These are phyloP conservation scores for Rhagoletis zephyria DNA, from an alignment of 1,140 invertebrate genomes.

Conservation along the genomic window DNA sequence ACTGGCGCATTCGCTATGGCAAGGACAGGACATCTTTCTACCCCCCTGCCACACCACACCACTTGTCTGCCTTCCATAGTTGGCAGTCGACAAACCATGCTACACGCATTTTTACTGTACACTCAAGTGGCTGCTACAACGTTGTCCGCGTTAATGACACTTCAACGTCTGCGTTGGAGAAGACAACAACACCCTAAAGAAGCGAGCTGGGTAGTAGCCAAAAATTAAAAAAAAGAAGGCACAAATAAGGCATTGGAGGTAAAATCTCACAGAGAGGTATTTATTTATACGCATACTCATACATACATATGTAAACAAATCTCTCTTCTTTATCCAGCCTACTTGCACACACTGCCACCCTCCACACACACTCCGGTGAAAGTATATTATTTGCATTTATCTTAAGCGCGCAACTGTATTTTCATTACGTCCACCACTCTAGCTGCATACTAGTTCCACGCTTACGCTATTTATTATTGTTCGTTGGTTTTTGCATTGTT, in stretches of 20 bases:
- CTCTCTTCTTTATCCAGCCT: too few relatives aligned
- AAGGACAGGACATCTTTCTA: not conserved
- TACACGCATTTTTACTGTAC: too few relatives aligned
- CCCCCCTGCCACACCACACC: too few relatives aligned
- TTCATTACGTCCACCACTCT: not conserved
- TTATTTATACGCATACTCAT: not conserved
- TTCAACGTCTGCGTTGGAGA: not conserved
- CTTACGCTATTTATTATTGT: not conserved
- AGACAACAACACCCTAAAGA: not conserved
- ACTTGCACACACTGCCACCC: too few relatives aligned
- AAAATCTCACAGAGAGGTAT: not conserved
- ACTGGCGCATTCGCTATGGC: not conserved
- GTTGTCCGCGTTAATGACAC: slow-evolving; percentile 16
- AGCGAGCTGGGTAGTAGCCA: too few relatives aligned
- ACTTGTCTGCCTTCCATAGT: not conserved
- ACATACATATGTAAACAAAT: too few relatives aligned
- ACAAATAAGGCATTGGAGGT: too few relatives aligned
- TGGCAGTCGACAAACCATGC: too few relatives aligned
- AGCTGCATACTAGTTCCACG: not conserved
- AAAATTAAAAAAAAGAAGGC: too few relatives aligned
- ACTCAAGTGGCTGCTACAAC: not conserved
- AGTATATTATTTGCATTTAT: not conserved
- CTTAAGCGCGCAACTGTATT: not conserved
- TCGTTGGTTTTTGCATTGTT: not conserved
- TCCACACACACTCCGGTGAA: not conserved